Evolutionary conservation across 2,888 invertebrate genomes (phyloP).

Genomic region (Alviniconcha strummeri): DNA sequence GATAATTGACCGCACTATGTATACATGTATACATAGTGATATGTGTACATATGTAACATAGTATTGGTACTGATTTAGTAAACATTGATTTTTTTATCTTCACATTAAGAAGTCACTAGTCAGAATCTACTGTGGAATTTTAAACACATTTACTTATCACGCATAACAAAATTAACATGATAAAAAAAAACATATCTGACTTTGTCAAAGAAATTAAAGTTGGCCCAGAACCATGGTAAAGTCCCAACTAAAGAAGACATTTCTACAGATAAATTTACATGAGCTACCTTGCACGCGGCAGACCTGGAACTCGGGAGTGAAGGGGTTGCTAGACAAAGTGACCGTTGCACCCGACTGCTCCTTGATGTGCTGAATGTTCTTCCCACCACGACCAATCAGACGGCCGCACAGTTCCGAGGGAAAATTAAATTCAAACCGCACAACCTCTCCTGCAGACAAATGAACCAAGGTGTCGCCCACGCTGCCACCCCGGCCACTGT

Average conservation of each 20-base stretch:
- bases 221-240: too few species aligned
- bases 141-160: too few species aligned
- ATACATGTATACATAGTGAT: too few species aligned
- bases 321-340: slow-evolving; percentile 85
- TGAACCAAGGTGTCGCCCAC: slow-evolving; percentile 75
- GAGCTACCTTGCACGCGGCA: slow-evolving; percentile 86
- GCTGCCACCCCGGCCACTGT: slow-evolving; percentile 86
- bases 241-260: background rate
- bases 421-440: slow-evolving; percentile 76
- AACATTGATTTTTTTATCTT: too few species aligned
- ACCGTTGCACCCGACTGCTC: slow-evolving; percentile 86
- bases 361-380: slow-evolving; percentile 86
- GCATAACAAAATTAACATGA: too few species aligned
- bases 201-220: too few species aligned
- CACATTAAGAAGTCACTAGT: too few species aligned
- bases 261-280: background rate
- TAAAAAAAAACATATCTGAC: too few species aligned
- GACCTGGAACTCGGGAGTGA: slow-evolving; percentile 84
- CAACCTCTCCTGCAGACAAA: slow-evolving; percentile 71
- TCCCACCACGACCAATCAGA: slow-evolving; percentile 89
- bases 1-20: too few species aligned
- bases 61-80: too few species aligned
- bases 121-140: too few species aligned
- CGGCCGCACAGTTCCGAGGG: slow-evolving; percentile 83
- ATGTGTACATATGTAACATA: too few species aligned